Conservation (phyloP, 2,888 invertebrate genomes). For the Drosophila gaucha region DNA sequence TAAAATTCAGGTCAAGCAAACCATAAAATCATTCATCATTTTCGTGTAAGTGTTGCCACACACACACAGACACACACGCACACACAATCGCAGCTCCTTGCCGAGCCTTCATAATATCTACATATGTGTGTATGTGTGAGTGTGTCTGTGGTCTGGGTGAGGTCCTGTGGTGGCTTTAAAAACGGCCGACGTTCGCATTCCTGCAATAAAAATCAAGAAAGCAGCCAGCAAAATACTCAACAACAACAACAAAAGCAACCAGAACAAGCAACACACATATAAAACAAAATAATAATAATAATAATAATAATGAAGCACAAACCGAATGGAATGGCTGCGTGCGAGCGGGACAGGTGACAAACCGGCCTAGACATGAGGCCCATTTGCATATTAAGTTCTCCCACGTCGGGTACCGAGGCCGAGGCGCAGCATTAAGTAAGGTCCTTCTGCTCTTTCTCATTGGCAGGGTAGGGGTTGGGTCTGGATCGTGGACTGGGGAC, state of each 20-base stretch:
- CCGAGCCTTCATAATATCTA: constrained; percentile 55
- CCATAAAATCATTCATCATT: constrained; percentile 84
- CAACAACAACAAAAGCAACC: constrained; percentile 31
- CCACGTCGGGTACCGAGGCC: constrained; percentile 11
- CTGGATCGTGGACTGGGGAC: not conserved
- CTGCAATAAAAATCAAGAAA: constrained; percentile 79
- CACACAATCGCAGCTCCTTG: constrained; percentile 44
- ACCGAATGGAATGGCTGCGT: constrained; percentile 54
- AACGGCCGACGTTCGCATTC: constrained; percentile 81
- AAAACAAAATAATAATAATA: constrained; percentile 77
- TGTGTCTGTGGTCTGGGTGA: constrained; percentile 46
- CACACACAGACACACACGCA: constrained; percentile 50
- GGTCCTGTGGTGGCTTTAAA: constrained; percentile 74
- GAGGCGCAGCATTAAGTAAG: constrained; percentile 32
- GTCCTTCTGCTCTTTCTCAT: constrained; percentile 24
- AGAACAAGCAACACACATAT: constrained; percentile 31
- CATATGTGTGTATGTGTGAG: constrained; percentile 14
- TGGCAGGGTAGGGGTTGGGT: not conserved
- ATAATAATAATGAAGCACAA: constrained; percentile 63
- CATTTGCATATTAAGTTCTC: constrained; percentile 68
- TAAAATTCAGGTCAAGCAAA: constrained; percentile 83
- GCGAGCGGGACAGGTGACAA: constrained; percentile 74
- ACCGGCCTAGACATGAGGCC: constrained; percentile 52
- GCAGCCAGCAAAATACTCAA: constrained; percentile 59
- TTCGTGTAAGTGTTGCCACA: constrained; percentile 79